Evolutionary conservation across 2,113 vertebrate species (phyloP), one percentile per base, ranked within the genome.

Genomic region (Perccottus glenii): DNA sequence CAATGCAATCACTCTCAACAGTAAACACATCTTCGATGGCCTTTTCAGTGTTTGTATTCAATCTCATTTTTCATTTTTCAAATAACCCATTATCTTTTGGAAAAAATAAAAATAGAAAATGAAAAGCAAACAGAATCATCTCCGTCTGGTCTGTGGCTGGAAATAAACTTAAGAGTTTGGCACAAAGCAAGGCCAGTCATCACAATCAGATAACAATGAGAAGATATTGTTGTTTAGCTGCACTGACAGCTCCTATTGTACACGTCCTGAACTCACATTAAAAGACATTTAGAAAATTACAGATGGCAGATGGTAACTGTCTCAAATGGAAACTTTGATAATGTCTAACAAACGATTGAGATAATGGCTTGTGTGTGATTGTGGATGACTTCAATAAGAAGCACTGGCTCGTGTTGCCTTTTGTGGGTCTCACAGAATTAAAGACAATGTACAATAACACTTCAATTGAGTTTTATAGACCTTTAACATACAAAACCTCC

Each of bases 101-200:
- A 38, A 61, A 73, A 76, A 48, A 46, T 55, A 74, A 67, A 53
- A 68, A 56, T 5, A 53, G 43, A 67, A 64, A 73, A 73, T 60
- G 49, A 70, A 73, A 63, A 60, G 9, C 44, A 68, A 58, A 45
- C 58, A 57, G 15, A 46, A 32, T 51, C 55, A 62, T 19, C 11
- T 44, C 38, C 53, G 49, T 51, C 49, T 19, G 35, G 60, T 64
- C 15, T 57, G 32, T 55, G 65, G 36, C 50, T 59, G 19, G 40
- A 69, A 70, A 57, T 63, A 61, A 64, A 50, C 55, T 40, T 56
- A 5, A 44, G 36, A 62, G 38, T 66, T 55, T 59, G 50, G 14
- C 51, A 59, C 19, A 11, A 19, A 36, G n/a, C 12, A 51, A 5
- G 11, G 32, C 14, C 44, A 64, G 64, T 69, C 44, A 66, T 60